phyloP scores from a whole-genome alignment of 2,113 vertebrate genomes.

The Coracopsis vasa region DNA sequence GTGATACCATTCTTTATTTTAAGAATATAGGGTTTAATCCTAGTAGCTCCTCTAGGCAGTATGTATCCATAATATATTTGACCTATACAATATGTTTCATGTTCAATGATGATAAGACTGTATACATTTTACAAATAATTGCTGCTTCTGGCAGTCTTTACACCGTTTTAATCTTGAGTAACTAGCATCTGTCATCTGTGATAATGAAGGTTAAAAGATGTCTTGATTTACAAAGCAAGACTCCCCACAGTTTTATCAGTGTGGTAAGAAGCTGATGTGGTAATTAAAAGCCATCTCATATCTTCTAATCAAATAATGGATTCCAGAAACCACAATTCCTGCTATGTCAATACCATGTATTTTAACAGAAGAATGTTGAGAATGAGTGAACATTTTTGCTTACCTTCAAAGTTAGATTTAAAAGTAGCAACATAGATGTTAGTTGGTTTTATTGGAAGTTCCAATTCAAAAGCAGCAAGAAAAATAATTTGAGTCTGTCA shows the following conservation, averaged over 20 bases:
- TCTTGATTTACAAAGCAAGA: not conserved
- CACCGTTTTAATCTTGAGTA: not conserved
- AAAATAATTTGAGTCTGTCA: rapidly evolving
- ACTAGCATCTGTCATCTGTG: not conserved
- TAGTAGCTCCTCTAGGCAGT: not conserved
- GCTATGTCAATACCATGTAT: not conserved
- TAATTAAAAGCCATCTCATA: slow-evolving; percentile 29
- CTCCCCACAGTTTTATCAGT: not conserved
- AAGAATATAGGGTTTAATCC: not conserved
- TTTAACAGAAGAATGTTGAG: not conserved
- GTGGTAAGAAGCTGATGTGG: not conserved
- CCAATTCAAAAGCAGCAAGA: not conserved
- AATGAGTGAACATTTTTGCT: not conserved
- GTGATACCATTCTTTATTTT: not conserved
- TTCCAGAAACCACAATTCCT: not conserved
- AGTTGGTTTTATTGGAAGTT: not conserved
- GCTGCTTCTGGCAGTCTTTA: not conserved
- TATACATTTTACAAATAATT: not conserved
- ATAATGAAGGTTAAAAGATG: not conserved
- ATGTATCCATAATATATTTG: not conserved
- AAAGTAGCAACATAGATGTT: not conserved
- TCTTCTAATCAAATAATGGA: not conserved
- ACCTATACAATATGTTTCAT: rapidly evolving
- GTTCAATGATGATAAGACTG: not conserved
- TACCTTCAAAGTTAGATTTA: not conserved